phyloP scores from a whole-genome alignment of 2,888 invertebrate species.

The Dioctria rufipes region DNA sequence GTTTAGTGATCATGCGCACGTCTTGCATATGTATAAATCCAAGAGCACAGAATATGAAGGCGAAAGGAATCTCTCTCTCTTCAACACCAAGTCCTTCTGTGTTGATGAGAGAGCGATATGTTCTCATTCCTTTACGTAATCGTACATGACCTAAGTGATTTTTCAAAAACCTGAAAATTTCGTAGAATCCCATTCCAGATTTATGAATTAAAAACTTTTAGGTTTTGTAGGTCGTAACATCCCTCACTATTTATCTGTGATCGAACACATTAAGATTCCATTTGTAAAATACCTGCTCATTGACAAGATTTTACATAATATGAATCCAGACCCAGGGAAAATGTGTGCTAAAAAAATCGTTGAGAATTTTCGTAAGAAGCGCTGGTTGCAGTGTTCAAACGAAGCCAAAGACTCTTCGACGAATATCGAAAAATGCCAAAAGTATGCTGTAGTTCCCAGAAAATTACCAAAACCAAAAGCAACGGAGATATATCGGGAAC shows the following conservation, averaged over 20 bases:
- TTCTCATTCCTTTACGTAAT: no score
- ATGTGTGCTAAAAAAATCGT: conserved; percentile 66
- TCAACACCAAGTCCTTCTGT: no score
- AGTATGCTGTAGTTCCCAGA: conserved; percentile 55
- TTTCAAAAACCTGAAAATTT: no score
- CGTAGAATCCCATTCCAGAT: neutral
- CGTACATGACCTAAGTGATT: no score
- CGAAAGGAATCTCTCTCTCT: no score
- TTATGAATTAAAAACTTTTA: neutral
- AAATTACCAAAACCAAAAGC: conserved; percentile 57
- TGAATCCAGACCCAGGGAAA: conserved; percentile 56
- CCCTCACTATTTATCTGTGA: conserved; percentile 63
- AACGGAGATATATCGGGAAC: conserved; percentile 62
- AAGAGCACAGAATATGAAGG: no score
- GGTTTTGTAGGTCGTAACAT: conserved; percentile 59
- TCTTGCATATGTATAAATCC: no score
- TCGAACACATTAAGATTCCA: conserved; percentile 64
- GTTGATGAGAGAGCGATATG: no score
- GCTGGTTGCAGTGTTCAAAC: conserved; percentile 65
- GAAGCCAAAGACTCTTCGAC: neutral
- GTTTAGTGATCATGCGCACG: no score
- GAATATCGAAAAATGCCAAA: conserved; percentile 55
- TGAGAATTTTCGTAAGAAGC: conserved; percentile 64
- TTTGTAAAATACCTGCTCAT: conserved; percentile 67
- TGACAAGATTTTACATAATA: conserved; percentile 64